phyloP scores from a whole-genome alignment of 2,113 vertebrate species.

The Lampris megalopsis region DNA sequence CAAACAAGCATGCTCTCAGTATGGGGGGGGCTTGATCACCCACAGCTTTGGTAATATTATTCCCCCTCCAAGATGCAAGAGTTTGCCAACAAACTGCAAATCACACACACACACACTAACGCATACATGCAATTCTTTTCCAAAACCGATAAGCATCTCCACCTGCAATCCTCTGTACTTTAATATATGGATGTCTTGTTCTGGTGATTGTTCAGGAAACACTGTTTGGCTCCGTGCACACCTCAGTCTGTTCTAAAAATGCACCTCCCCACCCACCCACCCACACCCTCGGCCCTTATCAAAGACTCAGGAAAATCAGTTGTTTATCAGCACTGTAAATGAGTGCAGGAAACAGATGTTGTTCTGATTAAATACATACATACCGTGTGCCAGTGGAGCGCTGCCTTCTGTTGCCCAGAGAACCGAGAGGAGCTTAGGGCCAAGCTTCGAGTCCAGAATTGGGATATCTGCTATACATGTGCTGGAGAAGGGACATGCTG shows the following conservation, averaged over 20 bases:
- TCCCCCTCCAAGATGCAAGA: not conserved
- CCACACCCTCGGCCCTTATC: constrained; percentile 46
- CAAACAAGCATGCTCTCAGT: constrained; percentile 3
- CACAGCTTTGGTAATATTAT: constrained; percentile 24
- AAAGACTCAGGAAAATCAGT: constrained; percentile 71
- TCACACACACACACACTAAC: constrained; percentile 16
- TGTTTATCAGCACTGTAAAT: constrained; percentile 73
- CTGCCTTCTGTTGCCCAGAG: constrained; percentile 31
- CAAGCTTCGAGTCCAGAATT: constrained; percentile 38
- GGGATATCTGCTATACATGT: constrained; percentile 54
- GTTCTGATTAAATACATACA: constrained; percentile 73
- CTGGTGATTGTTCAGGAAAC: constrained; percentile 53
- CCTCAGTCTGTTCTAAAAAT: constrained; percentile 40
- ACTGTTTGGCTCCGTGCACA: constrained; percentile 38
- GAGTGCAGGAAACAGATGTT: constrained; percentile 77
- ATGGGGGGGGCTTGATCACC: constrained; percentile 30
- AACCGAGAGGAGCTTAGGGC: constrained; percentile 35
- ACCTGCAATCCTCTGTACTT: constrained; percentile 38
- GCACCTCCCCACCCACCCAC: constrained; percentile 1
- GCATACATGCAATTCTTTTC: constrained; percentile 34
- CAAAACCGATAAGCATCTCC: constrained; percentile 61
- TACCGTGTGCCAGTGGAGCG: constrained; percentile 20
- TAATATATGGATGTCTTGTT: constrained; percentile 46
- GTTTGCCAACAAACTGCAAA: constrained; percentile 35
- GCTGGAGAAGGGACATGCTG: constrained; percentile 9